These are phyloP conservation scores for Lumbricus terrestris DNA, from an alignment of 2,888 invertebrate species.

Conservation along the genomic window DNA sequence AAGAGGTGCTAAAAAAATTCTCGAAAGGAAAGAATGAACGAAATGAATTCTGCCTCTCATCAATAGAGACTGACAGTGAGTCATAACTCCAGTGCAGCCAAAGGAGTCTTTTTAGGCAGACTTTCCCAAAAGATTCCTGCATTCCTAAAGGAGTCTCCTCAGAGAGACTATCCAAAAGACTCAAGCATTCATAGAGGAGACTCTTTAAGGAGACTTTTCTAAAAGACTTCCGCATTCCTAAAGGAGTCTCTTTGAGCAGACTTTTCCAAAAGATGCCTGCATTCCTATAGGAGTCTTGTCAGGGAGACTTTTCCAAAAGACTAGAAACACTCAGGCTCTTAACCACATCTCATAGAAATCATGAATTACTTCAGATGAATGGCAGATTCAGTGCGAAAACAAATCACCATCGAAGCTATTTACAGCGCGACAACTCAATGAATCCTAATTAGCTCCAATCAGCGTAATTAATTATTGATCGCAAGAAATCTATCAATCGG, in stretches of 20 bases:
- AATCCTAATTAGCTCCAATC: background rate
- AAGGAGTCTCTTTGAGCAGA: background rate
- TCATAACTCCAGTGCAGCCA: too few relatives aligned
- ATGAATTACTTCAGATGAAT: background rate
- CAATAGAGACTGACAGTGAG: too few relatives aligned
- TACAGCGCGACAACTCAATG: background rate
- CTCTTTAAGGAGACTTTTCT: too few relatives aligned
- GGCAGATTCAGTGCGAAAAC: background rate
- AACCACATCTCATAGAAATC: background rate
- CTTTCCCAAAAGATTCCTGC: too few relatives aligned
- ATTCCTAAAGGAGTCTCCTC: too few relatives aligned
- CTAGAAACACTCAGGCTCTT: constrained; percentile 3
- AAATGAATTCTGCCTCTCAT: too few relatives aligned
- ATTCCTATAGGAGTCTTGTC: background rate
- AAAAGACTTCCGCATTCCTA: background rate
- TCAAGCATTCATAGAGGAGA: too few relatives aligned
- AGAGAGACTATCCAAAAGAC: too few relatives aligned
- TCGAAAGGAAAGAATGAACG: too few relatives aligned
- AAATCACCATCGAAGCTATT: background rate
- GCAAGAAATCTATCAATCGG: background rate
- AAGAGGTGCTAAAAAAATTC: too few relatives aligned
- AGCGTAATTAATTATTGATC: background rate
- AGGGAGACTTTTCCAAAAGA: background rate
- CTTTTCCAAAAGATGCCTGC: background rate
- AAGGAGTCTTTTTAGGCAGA: too few relatives aligned